phyloP scores from a whole-genome alignment of 1,140 invertebrate genomes.

The Proctacanthus coquilletti region DNA sequence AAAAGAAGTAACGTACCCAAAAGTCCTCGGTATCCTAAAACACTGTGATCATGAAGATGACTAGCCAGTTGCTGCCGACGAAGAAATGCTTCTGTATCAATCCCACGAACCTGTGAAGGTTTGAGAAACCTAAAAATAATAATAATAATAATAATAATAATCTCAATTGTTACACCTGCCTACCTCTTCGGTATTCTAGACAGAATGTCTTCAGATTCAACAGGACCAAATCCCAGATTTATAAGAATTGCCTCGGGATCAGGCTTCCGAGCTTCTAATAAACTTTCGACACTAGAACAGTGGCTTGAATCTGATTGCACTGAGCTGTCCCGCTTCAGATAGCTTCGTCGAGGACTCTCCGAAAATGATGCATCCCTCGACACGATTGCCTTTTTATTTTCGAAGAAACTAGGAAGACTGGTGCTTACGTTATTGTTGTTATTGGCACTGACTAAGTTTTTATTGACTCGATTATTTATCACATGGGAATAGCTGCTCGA shows the following conservation, averaged over 20 bases:
- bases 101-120: slow-evolving; percentile 42
- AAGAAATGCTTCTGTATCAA: slow-evolving; percentile 42
- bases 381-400: background rate
- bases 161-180: background rate
- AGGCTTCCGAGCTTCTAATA: slow-evolving; percentile 46
- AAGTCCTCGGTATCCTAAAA: slow-evolving; percentile 43
- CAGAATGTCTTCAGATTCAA: slow-evolving; percentile 29
- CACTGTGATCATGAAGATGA: slow-evolving; percentile 42
- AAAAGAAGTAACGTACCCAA: slow-evolving; percentile 31
- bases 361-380: background rate
- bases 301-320: slow-evolving; percentile 50
- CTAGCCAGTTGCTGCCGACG: slow-evolving; percentile 40
- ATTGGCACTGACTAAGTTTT: background rate
- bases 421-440: background rate
- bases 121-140: slow-evolving; percentile 36
- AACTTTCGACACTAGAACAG: slow-evolving; percentile 53
- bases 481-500: background rate
- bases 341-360: slow-evolving; percentile 11
- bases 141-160: background rate
- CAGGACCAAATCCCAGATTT: slow-evolving; percentile 44
- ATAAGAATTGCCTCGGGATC: slow-evolving; percentile 55
- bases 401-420: background rate
- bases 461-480: background rate
- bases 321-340: slow-evolving; percentile 38
- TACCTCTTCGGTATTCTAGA: slow-evolving; percentile 41